Percentiles rank a stretch among this genome's conserved stretches.
Evolutionary conservation across 2,888 invertebrate genomes (phyloP).

Genomic region (Caenorhabditis sp.): DNA sequence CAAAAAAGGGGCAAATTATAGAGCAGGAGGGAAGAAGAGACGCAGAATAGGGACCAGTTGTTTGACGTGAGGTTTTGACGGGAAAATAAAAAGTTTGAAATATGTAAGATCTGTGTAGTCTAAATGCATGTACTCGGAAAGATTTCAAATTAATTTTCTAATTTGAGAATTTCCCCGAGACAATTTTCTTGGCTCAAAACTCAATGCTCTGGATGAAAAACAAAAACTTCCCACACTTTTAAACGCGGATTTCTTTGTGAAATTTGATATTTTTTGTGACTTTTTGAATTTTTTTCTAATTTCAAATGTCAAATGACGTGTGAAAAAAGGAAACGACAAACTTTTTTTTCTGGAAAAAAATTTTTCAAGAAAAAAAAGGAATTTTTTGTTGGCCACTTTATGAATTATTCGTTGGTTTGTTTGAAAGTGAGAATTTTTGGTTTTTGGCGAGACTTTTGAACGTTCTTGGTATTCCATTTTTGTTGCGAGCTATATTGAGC

Average conservation of each 20-base stretch:
- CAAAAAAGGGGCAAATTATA: too few relatives aligned
- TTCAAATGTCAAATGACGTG: background rate
- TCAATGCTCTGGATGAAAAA: too few relatives aligned
- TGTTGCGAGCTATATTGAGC: too few relatives aligned
- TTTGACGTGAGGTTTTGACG: too few relatives aligned
- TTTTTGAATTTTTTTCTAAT: background rate
- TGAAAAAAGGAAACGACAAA: background rate
- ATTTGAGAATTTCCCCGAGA: too few relatives aligned
- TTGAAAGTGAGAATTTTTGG: background rate
- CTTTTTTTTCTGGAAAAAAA: background rate
- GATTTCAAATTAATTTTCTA: too few relatives aligned
- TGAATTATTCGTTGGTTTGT: background rate
- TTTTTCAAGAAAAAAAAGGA: background rate
- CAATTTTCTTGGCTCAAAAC: too few relatives aligned
- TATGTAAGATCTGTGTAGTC: too few relatives aligned
- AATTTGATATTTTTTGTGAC: background rate
- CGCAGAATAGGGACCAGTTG: too few relatives aligned
- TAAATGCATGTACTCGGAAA: too few relatives aligned
- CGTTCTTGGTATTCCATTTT: background rate
- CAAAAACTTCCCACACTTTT: background rate
- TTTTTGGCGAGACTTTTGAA: background rate
- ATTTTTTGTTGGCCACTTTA: background rate
- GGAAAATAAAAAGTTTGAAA: too few relatives aligned
- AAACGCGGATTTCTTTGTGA: background rate
- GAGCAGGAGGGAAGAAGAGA: too few relatives aligned